These are phyloP conservation scores for Casuarius casuarius DNA, from an alignment of 2,113 vertebrate species.

Conservation along the genomic window DNA sequence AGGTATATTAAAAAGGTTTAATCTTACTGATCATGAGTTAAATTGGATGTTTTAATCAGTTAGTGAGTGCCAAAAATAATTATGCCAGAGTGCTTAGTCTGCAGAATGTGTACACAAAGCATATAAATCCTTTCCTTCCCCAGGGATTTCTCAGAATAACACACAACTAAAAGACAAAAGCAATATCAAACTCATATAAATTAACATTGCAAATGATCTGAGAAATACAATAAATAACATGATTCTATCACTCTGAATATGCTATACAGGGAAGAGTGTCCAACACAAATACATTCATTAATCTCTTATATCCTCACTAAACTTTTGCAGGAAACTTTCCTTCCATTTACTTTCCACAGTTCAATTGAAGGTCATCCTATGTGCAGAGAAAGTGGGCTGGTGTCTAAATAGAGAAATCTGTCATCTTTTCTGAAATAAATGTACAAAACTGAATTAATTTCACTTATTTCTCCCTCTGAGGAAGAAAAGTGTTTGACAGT, in stretches of 20 bases:
- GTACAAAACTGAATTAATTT: conserved; percentile 66
- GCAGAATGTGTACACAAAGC: conserved; percentile 91
- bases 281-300: conserved; percentile 92
- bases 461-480: conserved; percentile 28
- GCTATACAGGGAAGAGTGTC: conserved; percentile 80
- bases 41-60: conserved; percentile 91
- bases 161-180: conserved; percentile 91
- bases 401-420: conserved; percentile 52
- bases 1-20: conserved; percentile 90
- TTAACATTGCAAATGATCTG: conserved; percentile 97
- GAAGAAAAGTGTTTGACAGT: not conserved
- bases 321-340: conserved; percentile 92
- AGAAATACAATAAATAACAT: conserved; percentile 93
- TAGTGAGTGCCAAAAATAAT: conserved; percentile 93
- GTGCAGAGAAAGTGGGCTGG: conserved; percentile 74
- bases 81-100: conserved; percentile 92
- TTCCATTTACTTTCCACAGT: conserved; percentile 86
- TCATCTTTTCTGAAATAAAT: conserved; percentile 59
- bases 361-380: conserved; percentile 88
- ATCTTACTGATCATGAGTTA: conserved; percentile 90
- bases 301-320: conserved; percentile 83
- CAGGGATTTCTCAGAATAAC: conserved; percentile 90
- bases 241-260: conserved; percentile 88
- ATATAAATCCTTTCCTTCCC: conserved; percentile 92
- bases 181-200: conserved; percentile 94